Percentiles rank a stretch among this genome's conserved stretches.
Evolutionary conservation across 2,113 vertebrate genomes (phyloP).

Genomic region (Tinamus guttatus): DNA sequence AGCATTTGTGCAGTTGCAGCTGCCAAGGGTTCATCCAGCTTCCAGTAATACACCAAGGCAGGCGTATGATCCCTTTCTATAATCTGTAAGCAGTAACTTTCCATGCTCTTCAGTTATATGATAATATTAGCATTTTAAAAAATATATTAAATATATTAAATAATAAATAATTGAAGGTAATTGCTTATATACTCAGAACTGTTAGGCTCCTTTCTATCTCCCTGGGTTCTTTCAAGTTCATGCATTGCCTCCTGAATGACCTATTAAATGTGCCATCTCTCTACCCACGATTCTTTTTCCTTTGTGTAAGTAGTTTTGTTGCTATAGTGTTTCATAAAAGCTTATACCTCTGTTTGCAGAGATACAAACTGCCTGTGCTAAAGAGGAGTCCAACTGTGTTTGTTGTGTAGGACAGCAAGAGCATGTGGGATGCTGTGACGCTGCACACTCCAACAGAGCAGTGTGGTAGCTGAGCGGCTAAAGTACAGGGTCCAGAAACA

Average conservation of each 20-base stretch:
- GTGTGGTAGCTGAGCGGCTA: neutral
- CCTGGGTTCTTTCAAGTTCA: too few species aligned
- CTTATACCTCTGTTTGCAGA: neutral
- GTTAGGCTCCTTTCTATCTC: neutral
- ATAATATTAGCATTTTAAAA: neutral
- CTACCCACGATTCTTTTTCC: too few species aligned
- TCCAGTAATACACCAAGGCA: neutral
- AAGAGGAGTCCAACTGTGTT: too few species aligned
- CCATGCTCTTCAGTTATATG: neutral
- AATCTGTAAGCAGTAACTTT: neutral
- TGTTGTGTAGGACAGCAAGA: too few species aligned
- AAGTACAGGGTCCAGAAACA: too few species aligned
- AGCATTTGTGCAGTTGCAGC: neutral
- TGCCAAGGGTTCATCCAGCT: neutral
- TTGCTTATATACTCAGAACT: neutral
- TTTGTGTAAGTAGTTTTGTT: too few species aligned
- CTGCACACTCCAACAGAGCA: neutral
- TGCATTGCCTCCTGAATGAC: neutral
- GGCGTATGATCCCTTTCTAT: neutral
- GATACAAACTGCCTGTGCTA: neutral
- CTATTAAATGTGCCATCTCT: neutral
- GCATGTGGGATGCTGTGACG: neutral
- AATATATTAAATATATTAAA: too few species aligned
- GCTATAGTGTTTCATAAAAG: too few species aligned
- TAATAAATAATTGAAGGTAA: neutral